These are phyloP conservation scores for Gallinago stenura DNA, from an alignment of 2,797 vertebrate species.

Conservation along the genomic window DNA sequence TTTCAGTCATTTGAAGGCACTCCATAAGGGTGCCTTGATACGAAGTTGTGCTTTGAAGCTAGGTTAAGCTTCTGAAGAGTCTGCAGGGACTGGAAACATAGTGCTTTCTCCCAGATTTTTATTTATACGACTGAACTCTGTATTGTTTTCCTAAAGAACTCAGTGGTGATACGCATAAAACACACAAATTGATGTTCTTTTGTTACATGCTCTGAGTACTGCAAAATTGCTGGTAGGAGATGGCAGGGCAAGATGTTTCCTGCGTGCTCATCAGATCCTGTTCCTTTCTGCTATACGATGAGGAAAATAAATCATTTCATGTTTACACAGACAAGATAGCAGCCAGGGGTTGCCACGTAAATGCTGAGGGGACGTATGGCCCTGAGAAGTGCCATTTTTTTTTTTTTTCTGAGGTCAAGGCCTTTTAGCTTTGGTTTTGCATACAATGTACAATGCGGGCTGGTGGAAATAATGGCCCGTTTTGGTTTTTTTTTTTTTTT, in stretches of 20 bases:
- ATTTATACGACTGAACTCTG: background rate
- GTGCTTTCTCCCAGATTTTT: background rate
- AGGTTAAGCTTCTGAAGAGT: background rate
- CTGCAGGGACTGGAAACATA: background rate
- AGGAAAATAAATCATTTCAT: conserved; percentile 45
- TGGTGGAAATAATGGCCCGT: background rate
- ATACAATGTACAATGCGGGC: background rate
- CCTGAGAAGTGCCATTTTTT: background rate
- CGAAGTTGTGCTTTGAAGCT: background rate
- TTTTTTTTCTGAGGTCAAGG: conserved; percentile 56
- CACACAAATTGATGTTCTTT: background rate
- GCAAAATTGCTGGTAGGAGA: conserved; percentile 38
- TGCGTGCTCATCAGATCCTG: conserved; percentile 58
- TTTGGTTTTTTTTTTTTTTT: background rate
- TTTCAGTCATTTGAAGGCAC: background rate
- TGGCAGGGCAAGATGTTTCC: conserved; percentile 72
- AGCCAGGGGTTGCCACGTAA: background rate
- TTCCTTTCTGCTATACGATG: background rate
- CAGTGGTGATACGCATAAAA: background rate
- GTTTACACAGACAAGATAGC: conserved; percentile 7
- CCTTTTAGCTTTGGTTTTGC: background rate
- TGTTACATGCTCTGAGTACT: background rate
- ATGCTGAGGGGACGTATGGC: background rate
- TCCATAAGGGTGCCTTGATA: background rate
- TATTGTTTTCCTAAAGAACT: background rate